Percentiles rank a stretch among this genome's conserved stretches.
Conservation (phyloP, 2,797 vertebrate genomes). For the Intellagama lesueurii region DNA sequence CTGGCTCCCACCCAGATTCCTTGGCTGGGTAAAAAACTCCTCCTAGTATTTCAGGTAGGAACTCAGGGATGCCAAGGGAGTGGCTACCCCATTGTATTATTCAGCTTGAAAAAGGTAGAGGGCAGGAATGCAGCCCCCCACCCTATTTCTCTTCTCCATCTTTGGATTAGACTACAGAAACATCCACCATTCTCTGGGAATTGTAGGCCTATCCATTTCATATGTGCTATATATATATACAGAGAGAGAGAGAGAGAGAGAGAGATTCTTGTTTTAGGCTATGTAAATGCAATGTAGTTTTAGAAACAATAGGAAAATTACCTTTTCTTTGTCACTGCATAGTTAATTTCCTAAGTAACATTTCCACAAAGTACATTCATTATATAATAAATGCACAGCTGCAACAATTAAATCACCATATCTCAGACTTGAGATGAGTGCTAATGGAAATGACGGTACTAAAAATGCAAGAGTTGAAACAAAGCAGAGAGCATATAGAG, state of each 20-base stretch:
- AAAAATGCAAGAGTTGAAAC: background rate
- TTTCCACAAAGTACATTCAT: conserved; percentile 18
- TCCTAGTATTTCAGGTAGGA: too few species aligned
- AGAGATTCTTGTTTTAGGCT: background rate
- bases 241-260: too few species aligned
- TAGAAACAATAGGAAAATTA: background rate
- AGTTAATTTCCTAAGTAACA: background rate
- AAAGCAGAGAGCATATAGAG: background rate
- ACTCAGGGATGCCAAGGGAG: too few species aligned
- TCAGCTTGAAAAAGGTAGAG: too few species aligned
- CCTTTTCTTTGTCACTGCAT: background rate
- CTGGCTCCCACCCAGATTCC: too few species aligned
- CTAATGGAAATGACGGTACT: conserved; percentile 29
- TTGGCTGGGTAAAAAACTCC: too few species aligned
- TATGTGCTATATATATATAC: background rate
- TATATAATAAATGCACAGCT: conserved; percentile 36
- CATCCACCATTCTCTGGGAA: background rate
- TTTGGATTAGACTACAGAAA: background rate
- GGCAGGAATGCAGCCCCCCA: too few species aligned
- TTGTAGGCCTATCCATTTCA: background rate
- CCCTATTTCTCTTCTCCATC: too few species aligned
- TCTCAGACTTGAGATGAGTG: conserved; percentile 44
- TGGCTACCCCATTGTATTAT: too few species aligned
- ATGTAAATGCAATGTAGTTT: background rate
- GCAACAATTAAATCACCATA: conserved; percentile 1